Percentiles rank a stretch among this genome's conserved stretches.
These are phyloP conservation scores for Haemorhous mexicanus DNA, from an alignment of 2,113 vertebrate genomes.

Conservation along the genomic window DNA sequence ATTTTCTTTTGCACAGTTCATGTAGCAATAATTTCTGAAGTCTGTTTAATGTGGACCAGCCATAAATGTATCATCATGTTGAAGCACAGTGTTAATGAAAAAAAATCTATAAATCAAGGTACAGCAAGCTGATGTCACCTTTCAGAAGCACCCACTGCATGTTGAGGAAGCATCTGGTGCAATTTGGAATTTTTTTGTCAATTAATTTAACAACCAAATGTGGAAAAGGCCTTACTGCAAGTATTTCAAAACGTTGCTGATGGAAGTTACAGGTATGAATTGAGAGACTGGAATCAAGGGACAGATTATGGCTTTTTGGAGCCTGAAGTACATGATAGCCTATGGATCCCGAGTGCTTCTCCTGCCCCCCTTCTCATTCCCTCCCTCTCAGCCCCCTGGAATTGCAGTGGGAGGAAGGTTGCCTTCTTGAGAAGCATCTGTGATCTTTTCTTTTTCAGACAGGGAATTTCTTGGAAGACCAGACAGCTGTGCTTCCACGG, in stretches of 20 bases:
- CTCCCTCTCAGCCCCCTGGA: background rate
- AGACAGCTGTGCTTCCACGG: background rate
- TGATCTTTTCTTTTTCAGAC: background rate
- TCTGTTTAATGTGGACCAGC: background rate
- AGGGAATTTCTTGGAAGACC: background rate
- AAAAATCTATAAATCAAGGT: background rate
- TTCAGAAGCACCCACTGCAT: background rate
- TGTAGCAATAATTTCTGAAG: background rate
- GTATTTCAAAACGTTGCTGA: background rate
- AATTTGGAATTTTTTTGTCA: background rate
- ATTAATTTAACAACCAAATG: conserved; percentile 9
- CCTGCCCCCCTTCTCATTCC: background rate
- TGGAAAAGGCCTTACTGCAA: background rate
- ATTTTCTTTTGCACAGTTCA: background rate
- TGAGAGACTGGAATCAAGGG: background rate
- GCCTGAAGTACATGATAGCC: background rate
- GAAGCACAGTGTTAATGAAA: background rate
- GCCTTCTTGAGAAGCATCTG: background rate
- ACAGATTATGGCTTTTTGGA: background rate
- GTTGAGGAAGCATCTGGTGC: background rate
- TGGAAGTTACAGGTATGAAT: conserved; percentile 30
- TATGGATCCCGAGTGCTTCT: background rate
- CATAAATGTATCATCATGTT: background rate
- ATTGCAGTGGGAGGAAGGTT: background rate
- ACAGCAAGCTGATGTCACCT: background rate